These are phyloP conservation scores for Notodonta ziczac DNA, from an alignment of 2,888 invertebrate species.

Conservation along the genomic window DNA sequence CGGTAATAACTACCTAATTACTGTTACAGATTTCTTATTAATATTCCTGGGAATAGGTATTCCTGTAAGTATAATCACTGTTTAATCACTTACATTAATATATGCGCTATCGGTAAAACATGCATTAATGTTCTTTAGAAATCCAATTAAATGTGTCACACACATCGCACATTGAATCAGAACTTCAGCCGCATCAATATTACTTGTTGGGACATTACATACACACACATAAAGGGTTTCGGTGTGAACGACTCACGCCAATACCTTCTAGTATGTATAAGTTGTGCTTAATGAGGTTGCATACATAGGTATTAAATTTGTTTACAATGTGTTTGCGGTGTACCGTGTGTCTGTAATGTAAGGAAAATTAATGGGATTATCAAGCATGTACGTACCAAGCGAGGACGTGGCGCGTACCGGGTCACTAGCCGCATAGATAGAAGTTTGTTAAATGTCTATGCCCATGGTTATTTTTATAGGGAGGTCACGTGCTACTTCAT, in stretches of 20 bases:
- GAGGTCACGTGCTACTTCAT: constrained; percentile 1
- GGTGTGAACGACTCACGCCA: background rate
- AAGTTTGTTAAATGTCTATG: background rate
- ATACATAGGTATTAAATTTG: background rate
- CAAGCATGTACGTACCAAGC: background rate
- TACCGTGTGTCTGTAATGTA: background rate
- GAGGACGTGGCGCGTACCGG: background rate
- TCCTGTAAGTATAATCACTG: no score
- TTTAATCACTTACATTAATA: no score
- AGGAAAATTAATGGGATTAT: constrained; percentile 5
- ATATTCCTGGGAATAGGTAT: no score
- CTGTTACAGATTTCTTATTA: no score
- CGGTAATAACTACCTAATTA: no score
- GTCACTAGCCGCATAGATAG: constrained; percentile 5
- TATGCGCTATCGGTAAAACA: no score
- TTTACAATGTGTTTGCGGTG: background rate
- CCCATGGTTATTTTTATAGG: constrained; percentile 5
- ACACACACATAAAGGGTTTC: no score
- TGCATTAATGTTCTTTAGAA: no score
- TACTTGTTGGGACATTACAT: background rate
- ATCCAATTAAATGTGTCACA: no score
- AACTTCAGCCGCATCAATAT: background rate
- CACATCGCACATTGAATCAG: background rate
- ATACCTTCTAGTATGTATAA: background rate
- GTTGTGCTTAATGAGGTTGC: background rate